A percentile compares a stretch with the other conserved stretches of the same genome.
Evolutionary conservation across 2,888 invertebrate genomes (phyloP).

Genomic region (Leucophora obtusa): DNA sequence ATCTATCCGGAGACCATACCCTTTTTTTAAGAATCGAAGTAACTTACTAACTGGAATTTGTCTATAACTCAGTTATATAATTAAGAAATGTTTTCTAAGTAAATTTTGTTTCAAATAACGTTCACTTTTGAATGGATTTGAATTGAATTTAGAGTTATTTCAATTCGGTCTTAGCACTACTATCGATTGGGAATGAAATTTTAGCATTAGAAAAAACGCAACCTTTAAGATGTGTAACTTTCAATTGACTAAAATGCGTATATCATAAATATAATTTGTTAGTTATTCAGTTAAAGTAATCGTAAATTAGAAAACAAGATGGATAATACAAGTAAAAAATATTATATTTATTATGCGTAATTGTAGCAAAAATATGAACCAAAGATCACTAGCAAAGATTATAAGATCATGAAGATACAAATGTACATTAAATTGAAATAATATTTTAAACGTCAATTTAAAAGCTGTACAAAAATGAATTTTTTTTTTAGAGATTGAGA

Average conservation of each 20-base stretch:
- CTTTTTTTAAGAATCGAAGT: no score
- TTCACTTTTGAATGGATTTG: no score
- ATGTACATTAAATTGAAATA: conserved; percentile 23
- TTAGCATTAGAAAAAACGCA: background rate
- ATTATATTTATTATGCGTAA: conserved; percentile 30
- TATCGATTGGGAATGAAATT: background rate
- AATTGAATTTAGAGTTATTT: no score
- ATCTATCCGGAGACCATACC: no score
- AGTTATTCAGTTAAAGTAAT: background rate
- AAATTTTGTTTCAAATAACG: no score
- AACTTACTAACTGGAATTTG: no score
- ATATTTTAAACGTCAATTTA: conserved; percentile 47
- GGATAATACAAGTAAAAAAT: conserved; percentile 15
- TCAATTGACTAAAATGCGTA: conserved; percentile 38
- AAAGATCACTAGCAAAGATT: conserved; percentile 56
- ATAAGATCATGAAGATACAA: conserved; percentile 55
- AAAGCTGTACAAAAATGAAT: background rate
- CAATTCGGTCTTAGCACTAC: no score
- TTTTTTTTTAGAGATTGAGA: conserved; percentile 38
- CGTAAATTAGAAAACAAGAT: conserved; percentile 29
- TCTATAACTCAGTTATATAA: no score
- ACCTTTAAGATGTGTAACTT: conserved; percentile 22
- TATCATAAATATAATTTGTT: background rate
- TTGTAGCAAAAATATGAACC: conserved; percentile 23
- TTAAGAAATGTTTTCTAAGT: no score